Percentiles rank a stretch among this genome's conserved stretches.
Evolutionary conservation across 1,140 invertebrate genomes (phyloP).

Genomic region (Zaprionus gabonicus): DNA sequence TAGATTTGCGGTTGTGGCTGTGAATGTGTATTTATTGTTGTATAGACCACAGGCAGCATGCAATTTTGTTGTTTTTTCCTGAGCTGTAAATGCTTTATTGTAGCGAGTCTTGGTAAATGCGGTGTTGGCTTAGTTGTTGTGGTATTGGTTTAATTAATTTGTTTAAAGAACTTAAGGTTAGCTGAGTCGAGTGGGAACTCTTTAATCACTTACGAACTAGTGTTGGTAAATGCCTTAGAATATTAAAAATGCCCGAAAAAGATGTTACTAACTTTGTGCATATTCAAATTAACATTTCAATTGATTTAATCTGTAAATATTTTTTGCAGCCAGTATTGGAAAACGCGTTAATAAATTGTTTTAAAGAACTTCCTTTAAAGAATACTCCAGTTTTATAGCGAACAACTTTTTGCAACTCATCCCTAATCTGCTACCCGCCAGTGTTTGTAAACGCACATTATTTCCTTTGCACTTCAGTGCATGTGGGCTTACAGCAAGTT

Average conservation of each 20-base stretch:
- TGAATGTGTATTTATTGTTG: neutral
- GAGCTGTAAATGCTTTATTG: neutral
- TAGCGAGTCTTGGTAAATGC: neutral
- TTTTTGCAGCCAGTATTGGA: neutral
- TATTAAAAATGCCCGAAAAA: too few relatives aligned
- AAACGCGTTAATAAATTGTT: neutral
- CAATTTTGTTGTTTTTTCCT: neutral
- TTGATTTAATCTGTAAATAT: neutral
- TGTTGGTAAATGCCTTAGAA: too few relatives aligned
- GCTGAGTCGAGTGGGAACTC: too few relatives aligned
- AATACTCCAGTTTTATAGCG: neutral
- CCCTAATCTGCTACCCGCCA: neutral
- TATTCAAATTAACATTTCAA: too few relatives aligned
- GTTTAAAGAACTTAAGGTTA: too few relatives aligned
- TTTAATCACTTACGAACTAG: too few relatives aligned
- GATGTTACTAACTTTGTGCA: too few relatives aligned
- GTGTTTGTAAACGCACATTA: neutral
- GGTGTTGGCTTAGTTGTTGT: neutral
- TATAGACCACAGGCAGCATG: neutral
- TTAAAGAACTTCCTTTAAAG: neutral
- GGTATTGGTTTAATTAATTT: neutral
- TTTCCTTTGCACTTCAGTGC: neutral
- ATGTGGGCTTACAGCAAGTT: neutral
- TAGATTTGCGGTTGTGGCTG: neutral
- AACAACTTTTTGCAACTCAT: neutral